These are phyloP conservation scores for Spilogale gracilis DNA, from an alignment of 2,113 vertebrate species.

Conservation along the genomic window DNA sequence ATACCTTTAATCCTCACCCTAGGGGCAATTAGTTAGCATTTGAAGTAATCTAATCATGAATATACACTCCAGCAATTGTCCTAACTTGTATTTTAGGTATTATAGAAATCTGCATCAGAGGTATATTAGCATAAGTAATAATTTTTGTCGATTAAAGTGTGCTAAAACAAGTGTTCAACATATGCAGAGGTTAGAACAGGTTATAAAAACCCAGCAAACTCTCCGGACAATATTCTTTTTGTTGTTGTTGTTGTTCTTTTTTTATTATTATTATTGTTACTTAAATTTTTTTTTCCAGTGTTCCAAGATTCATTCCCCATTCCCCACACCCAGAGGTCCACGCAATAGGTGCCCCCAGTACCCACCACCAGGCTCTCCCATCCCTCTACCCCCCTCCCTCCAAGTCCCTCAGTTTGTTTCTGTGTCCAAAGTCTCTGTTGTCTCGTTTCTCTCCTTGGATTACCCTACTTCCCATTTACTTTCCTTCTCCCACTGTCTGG, in stretches of 20 bases:
- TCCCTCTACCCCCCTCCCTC: too few species aligned
- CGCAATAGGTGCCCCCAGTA: too few species aligned
- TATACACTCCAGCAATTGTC: background rate
- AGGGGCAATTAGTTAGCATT: background rate
- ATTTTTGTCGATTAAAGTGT: background rate
- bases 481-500: background rate
- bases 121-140: background rate
- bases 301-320: too few species aligned
- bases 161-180: background rate
- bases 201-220: background rate
- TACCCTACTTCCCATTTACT: too few species aligned
- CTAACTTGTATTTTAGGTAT: background rate
- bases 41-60: conserved; percentile 2
- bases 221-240: background rate
- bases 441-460: too few species aligned
- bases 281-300: too few species aligned
- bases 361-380: too few species aligned
- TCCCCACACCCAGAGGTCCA: too few species aligned
- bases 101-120: background rate
- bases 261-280: too few species aligned
- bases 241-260: too few species aligned
- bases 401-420: too few species aligned
- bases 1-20: background rate
- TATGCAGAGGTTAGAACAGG: background rate
- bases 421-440: too few species aligned